phyloP scores from a whole-genome alignment of 2,113 vertebrate genomes.

The Promerops cafer region DNA sequence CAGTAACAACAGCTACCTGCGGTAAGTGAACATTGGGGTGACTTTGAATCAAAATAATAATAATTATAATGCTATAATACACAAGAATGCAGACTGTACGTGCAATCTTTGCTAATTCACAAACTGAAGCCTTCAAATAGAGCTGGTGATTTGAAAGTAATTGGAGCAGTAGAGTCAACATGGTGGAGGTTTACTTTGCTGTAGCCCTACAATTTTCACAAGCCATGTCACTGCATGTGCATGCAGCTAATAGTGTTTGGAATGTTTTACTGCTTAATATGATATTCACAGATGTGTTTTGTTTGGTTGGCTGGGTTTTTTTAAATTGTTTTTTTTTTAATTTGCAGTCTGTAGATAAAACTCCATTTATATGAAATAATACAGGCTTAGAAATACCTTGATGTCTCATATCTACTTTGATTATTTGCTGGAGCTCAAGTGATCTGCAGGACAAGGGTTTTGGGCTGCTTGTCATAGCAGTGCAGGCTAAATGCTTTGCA shows the following conservation, averaged over 20 bases:
- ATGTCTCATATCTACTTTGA: not conserved
- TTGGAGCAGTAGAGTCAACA: not conserved
- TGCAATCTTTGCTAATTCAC: not conserved
- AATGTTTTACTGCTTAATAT: not conserved
- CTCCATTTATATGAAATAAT: not conserved
- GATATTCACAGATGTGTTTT: not conserved
- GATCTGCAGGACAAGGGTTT: not conserved
- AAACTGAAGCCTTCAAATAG: not conserved
- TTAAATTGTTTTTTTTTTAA: not conserved
- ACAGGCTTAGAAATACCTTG: not conserved
- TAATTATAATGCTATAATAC: not conserved
- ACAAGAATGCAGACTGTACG: not conserved
- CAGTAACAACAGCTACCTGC: slow-evolving; percentile 45
- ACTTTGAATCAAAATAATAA: not conserved
- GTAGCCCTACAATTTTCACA: not conserved
- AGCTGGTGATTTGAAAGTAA: not conserved
- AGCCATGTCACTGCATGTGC: accelerated
- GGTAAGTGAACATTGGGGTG: slow-evolving; percentile 52
- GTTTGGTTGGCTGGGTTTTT: not conserved
- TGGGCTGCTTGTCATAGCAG: not conserved
- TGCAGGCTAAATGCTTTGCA: not conserved
- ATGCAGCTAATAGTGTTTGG: not conserved
- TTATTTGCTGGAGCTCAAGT: not conserved
- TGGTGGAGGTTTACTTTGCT: not conserved
- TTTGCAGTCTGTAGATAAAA: not conserved